A percentile compares a stretch with the other conserved stretches of the same genome.
phyloP scores from a whole-genome alignment of 1,140 invertebrate species.

The Drosophila subpulchrella region DNA sequence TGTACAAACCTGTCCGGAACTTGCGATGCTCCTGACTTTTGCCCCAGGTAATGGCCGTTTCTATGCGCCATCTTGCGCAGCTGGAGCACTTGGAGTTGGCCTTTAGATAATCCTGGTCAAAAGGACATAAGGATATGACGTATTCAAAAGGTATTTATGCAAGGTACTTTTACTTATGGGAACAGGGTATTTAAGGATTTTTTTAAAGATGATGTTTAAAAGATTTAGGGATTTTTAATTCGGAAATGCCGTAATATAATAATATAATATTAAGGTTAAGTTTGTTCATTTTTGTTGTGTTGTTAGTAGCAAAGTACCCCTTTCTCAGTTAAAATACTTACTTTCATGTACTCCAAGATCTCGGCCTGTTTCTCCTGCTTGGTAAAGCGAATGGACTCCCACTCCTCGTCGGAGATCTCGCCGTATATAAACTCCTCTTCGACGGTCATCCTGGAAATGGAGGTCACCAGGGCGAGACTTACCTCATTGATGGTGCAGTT shows the following conservation, averaged over 20 bases:
- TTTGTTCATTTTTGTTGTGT: background rate
- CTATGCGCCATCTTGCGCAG: conserved; percentile 82
- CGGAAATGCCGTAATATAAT: background rate
- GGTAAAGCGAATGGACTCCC: conserved; percentile 90
- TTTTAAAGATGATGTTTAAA: too few relatives aligned
- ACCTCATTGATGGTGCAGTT: conserved; percentile 86
- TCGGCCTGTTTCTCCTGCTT: conserved; percentile 88
- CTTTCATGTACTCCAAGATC: conserved; percentile 86
- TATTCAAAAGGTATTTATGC: background rate
- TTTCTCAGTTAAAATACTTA: conserved; percentile 7
- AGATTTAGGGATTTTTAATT: too few relatives aligned
- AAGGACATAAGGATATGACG: background rate
- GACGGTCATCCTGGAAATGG: conserved; percentile 88
- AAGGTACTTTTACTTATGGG: too few relatives aligned
- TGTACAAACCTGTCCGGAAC: conserved; percentile 35
- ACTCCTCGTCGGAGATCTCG: conserved; percentile 92
- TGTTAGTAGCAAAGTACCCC: too few relatives aligned
- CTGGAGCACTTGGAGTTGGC: conserved; percentile 89
- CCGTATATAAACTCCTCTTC: conserved; percentile 89
- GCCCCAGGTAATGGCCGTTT: conserved; percentile 80
- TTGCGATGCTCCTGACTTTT: conserved; percentile 74
- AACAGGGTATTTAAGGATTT: too few relatives aligned
- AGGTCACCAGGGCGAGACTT: conserved; percentile 87
- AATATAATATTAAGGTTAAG: too few relatives aligned
- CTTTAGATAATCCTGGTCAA: conserved; percentile 67